phyloP scores from a whole-genome alignment of 2,797 vertebrate genomes.

The Pipistrellus nathusii region DNA sequence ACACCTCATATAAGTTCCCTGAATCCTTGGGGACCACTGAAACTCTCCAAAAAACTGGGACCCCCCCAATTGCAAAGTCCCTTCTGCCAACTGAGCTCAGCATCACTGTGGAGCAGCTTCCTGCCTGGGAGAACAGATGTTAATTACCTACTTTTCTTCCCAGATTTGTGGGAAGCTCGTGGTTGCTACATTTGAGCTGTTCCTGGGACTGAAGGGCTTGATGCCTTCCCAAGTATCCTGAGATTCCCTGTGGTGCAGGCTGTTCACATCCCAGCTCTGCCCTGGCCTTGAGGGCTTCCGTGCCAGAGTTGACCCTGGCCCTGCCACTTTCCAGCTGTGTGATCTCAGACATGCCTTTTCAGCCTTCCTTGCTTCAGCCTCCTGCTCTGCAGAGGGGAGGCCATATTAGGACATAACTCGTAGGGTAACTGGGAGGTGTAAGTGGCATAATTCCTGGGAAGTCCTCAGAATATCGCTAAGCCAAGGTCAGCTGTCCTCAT shows the following conservation, averaged over 20 bases:
- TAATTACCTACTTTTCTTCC: neutral
- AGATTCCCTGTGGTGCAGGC: rapidly evolving
- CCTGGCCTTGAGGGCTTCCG: rapidly evolving
- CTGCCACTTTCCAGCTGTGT: neutral
- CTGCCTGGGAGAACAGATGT: neutral
- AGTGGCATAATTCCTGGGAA: neutral
- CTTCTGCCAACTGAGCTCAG: neutral
- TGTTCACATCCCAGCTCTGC: rapidly evolving
- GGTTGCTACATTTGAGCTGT: neutral
- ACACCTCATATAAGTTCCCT: neutral
- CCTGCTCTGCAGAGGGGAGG: neutral
- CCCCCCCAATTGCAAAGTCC: neutral
- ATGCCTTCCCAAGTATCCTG: neutral
- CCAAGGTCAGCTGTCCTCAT: neutral
- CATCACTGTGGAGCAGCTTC: neutral
- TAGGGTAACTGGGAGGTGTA: neutral
- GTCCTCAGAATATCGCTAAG: neutral
- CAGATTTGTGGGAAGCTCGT: neutral
- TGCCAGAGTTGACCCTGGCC: neutral
- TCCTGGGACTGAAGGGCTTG: neutral
- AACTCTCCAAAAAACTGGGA: neutral
- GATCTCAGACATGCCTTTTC: neutral
- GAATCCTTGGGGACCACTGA: neutral
- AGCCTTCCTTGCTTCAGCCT: neutral
- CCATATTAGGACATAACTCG: too few species aligned